Evolutionary conservation across 2,113 vertebrate species (phyloP).

Genomic region (Aythya baeri): DNA sequence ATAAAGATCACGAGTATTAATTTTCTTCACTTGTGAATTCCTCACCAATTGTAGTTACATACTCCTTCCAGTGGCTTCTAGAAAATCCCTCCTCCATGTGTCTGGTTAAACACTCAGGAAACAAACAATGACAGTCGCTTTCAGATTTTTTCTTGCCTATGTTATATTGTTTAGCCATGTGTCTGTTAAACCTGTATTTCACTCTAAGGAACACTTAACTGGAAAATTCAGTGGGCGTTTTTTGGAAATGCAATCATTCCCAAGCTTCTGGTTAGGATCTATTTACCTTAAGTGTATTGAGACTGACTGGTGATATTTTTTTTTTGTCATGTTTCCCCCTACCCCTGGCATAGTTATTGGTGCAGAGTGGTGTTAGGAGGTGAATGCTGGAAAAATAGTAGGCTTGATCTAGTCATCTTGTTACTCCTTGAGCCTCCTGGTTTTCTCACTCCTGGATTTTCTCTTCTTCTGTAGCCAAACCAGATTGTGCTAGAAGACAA

Average conservation of each 20-base stretch:
- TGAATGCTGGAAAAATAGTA: not conserved
- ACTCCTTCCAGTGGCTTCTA: not conserved
- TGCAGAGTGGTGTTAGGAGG: not conserved
- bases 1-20: too few relatives aligned
- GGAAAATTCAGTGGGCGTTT: not conserved
- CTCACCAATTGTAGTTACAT: not conserved
- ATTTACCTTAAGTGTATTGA: not conserved
- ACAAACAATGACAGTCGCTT: not conserved
- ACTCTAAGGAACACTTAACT: not conserved
- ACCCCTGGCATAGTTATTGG: not conserved
- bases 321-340: not conserved
- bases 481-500: constrained; percentile 96
- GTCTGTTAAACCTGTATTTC: not conserved
- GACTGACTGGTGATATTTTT: not conserved
- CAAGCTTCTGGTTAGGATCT: not conserved
- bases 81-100: not conserved
- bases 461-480: constrained; percentile 83
- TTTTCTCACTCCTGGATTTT: constrained; percentile 45
- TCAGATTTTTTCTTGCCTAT: not conserved
- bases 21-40: not conserved
- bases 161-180: not conserved
- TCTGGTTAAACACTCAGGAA: not conserved
- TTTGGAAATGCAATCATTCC: not conserved
- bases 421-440: not conserved
- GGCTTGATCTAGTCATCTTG: not conserved